A percentile compares a stretch with the other conserved stretches of the same genome.
phyloP scores from a whole-genome alignment of 2,113 vertebrate species.

The Dipodomys merriami region DNA sequence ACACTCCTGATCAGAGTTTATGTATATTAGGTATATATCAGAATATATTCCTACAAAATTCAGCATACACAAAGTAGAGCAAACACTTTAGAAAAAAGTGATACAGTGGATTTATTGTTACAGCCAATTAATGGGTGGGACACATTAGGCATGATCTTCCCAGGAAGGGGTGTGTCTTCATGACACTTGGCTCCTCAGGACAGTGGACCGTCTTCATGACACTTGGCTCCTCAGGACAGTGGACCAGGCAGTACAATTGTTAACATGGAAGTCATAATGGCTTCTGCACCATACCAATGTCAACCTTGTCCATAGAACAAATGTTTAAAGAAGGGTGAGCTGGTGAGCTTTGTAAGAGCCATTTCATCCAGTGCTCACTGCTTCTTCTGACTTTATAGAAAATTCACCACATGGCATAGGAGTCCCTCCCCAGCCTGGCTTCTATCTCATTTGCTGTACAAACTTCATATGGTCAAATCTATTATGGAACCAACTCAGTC shows the following conservation, averaged over 20 bases:
- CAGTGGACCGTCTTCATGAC: background rate
- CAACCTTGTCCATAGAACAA: background rate
- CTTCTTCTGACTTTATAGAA: background rate
- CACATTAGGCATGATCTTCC: constrained; percentile 12
- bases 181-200: background rate
- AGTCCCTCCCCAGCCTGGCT: background rate
- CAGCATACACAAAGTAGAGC: background rate
- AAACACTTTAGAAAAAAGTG: constrained; percentile 32
- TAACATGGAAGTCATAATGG: constrained; percentile 5
- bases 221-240: background rate
- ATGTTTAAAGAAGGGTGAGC: background rate
- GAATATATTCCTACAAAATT: background rate
- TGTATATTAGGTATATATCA: too few relatives aligned
- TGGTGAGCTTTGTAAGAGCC: background rate
- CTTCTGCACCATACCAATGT: background rate
- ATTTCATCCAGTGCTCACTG: background rate
- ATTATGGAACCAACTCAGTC: background rate
- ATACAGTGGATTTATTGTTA: constrained; percentile 12
- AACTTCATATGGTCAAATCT: background rate
- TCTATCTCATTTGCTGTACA: background rate
- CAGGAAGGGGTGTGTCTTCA: background rate
- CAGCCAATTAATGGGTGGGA: constrained; percentile 24
- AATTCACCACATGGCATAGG: background rate
- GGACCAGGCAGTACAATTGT: background rate
- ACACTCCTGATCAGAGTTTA: background rate